Evolutionary conservation across 30 jellyfish, hydroid and myxozoan species (phyloP).

Genomic region (Mastigias papua): DNA sequence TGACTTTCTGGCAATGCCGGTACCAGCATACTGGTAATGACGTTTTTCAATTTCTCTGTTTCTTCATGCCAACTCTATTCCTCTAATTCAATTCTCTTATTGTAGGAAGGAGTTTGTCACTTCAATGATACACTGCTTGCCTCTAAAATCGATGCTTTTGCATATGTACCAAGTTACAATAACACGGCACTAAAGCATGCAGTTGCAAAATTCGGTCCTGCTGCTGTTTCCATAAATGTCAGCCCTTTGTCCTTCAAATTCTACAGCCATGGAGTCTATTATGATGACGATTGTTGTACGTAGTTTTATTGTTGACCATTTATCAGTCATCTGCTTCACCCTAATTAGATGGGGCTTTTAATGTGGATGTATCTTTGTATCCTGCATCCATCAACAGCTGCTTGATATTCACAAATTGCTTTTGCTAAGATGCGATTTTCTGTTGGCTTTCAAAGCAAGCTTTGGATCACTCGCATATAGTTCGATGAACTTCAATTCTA

Average conservation of each 20-base stretch:
- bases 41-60: too few species aligned
- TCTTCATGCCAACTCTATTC: too few species aligned
- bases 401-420: too few species aligned
- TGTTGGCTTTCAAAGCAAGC: too few species aligned
- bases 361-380: too few species aligned
- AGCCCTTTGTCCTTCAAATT: slow-evolving; percentile 95
- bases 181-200: slow-evolving; percentile 90
- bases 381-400: too few species aligned
- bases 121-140: slow-evolving; percentile 95
- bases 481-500: too few species aligned
- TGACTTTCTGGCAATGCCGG: too few species aligned
- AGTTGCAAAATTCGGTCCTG: slow-evolving; percentile 96
- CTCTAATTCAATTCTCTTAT: background rate
- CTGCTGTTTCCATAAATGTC: slow-evolving; percentile 94
- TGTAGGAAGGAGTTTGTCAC: slow-evolving; percentile 96
- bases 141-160: slow-evolving; percentile 93
- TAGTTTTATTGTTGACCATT: background rate
- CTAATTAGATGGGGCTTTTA: too few species aligned
- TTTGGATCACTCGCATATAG: too few species aligned
- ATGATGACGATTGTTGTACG: slow-evolving; percentile 92
- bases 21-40: too few species aligned
- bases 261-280: slow-evolving; percentile 92
- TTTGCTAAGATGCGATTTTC: too few species aligned
- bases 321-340: background rate
- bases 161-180: slow-evolving; percentile 92